Conservation (phyloP, 2,888 invertebrate genomes). For the Andrena haemorrhoa region DNA sequence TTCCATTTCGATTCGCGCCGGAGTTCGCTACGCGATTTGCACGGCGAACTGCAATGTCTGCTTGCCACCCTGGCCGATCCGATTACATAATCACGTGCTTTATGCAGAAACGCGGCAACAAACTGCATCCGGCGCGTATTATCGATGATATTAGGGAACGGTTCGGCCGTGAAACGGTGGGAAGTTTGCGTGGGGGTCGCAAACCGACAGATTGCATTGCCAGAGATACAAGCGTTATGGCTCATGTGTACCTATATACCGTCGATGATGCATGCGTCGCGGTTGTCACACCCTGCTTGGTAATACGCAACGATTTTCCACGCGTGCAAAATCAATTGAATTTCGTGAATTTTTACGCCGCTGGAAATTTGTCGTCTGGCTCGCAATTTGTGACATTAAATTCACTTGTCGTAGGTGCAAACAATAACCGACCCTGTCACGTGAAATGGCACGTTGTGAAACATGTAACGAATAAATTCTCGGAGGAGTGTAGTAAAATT, state of each 20-base stretch:
- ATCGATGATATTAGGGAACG: constrained; percentile 45
- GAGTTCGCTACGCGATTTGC: neutral
- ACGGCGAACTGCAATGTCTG: constrained; percentile 20
- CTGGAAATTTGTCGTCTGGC: neutral
- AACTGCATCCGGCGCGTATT: constrained; percentile 45
- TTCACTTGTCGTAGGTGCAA: constrained; percentile 6
- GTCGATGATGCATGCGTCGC: constrained; percentile 18
- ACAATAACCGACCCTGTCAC: neutral
- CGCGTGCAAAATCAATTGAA: constrained; percentile 7
- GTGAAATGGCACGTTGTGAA: neutral
- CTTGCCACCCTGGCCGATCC: constrained; percentile 14
- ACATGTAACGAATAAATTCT: no score
- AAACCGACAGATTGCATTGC: constrained; percentile 23
- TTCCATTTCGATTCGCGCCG: neutral
- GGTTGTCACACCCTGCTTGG: constrained; percentile 21
- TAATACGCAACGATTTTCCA: neutral
- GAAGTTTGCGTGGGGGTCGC: constrained; percentile 34
- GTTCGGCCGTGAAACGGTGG: constrained; percentile 49
- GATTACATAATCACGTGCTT: constrained; percentile 46
- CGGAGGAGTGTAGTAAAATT: neutral
- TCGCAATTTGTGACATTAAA: constrained; percentile 17
- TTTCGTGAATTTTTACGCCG: constrained; percentile 12
- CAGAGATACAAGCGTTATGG: constrained; percentile 22
- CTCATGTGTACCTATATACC: constrained; percentile 3
- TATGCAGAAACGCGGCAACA: constrained; percentile 10